Evolutionary conservation across 1,140 invertebrate species (phyloP).

Genomic region (Euwallacea similis): DNA sequence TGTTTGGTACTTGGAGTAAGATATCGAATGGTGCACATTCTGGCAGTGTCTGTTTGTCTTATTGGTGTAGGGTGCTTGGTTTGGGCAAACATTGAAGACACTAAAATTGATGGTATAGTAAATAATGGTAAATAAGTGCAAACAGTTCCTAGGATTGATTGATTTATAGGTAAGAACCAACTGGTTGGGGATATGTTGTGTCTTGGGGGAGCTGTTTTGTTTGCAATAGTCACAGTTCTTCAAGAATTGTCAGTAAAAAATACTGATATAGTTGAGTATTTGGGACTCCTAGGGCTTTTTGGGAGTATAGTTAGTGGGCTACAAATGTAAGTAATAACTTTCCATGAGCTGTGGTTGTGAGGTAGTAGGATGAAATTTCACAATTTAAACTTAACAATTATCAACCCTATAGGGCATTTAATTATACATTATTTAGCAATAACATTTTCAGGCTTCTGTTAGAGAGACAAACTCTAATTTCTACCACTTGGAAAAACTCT

Average conservation of each 20-base stretch:
- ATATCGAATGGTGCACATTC: conserved; percentile 75
- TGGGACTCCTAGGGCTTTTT: conserved; percentile 84
- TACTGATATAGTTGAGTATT: conserved; percentile 77
- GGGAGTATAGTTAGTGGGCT: conserved; percentile 76
- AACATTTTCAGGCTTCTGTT: conserved; percentile 52
- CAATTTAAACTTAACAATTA: too few relatives aligned
- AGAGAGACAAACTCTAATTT: conserved; percentile 57
- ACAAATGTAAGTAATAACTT: conserved; percentile 66
- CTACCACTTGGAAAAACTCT: conserved; percentile 60
- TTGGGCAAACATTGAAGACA: conserved; percentile 78
- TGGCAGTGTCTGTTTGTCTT: conserved; percentile 78
- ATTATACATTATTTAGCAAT: background rate
- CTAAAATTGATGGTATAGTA: conserved; percentile 62
- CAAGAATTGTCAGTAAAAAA: conserved; percentile 84
- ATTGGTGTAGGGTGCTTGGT: conserved; percentile 83
- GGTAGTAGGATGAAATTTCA: too few relatives aligned
- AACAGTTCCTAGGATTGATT: background rate
- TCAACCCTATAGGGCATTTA: background rate
- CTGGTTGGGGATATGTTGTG: conserved; percentile 84
- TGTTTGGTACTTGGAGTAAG: conserved; percentile 69
- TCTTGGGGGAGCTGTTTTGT: conserved; percentile 77
- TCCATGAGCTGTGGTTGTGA: background rate
- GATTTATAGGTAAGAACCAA: conserved; percentile 68
- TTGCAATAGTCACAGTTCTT: conserved; percentile 79
- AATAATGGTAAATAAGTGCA: conserved; percentile 9